A percentile compares a stretch with the other conserved stretches of the same genome.
Conservation (phyloP, 2,888 invertebrate species). For the Eurytoma adleriae region DNA sequence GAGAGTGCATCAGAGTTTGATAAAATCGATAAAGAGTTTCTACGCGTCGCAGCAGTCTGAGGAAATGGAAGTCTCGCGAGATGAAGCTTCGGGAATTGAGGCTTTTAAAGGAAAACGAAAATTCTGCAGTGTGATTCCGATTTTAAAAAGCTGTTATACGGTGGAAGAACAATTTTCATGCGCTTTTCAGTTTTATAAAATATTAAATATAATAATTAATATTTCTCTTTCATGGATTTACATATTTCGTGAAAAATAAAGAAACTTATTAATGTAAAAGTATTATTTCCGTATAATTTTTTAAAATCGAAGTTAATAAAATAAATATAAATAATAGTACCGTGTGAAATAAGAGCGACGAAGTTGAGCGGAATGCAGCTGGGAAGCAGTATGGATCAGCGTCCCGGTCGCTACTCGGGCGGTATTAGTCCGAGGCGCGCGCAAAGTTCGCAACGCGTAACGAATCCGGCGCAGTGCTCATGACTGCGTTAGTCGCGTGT, state of each 20-base stretch:
- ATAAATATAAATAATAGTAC: not conserved
- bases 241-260: no score
- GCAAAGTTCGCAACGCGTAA: constrained; percentile 52
- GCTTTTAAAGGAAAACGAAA: constrained; percentile 48
- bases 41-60: constrained; percentile 17
- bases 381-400: constrained; percentile 36
- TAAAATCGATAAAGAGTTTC: constrained; percentile 52
- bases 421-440: constrained; percentile 21
- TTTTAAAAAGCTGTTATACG: constrained; percentile 30
- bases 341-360: constrained; percentile 10
- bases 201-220: no score
- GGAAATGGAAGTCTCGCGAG: constrained; percentile 49
- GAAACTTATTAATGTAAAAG: no score
- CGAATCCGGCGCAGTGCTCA: constrained; percentile 53
- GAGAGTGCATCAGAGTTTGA: constrained; percentile 43
- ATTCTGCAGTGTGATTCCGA: constrained; percentile 38
- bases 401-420: constrained; percentile 18
- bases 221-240: no score
- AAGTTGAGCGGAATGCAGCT: constrained; percentile 34
- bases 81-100: constrained; percentile 44
- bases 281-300: no score
- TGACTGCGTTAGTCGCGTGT: constrained; percentile 65
- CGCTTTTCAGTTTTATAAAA: not conserved
- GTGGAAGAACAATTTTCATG: constrained; percentile 16
- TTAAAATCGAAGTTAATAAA: no score